Evolutionary conservation across 2,888 invertebrate species (phyloP), one percentile per base, ranked within the genome.

Genomic region (Dicyrtomina minuta): DNA sequence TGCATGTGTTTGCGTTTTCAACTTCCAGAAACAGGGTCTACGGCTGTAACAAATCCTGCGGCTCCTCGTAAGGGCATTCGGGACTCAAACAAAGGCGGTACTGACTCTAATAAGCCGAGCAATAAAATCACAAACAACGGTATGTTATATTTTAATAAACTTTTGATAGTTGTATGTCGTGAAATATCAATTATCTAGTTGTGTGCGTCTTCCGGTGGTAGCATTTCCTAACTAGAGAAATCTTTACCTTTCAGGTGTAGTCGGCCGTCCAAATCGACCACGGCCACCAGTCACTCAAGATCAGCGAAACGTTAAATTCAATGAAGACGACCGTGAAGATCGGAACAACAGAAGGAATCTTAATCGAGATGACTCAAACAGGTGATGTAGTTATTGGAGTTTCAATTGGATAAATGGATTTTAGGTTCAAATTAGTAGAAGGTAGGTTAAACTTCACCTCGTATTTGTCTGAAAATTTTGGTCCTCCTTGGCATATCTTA

Each of bases 311-410:
- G 84, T 84, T 68, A 86, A 84, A 79, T 85, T 84, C 79, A 84
- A 81, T 41, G 78, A 76, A 24, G 87, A 88, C 80, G 86, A 87
- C 70, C 86, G 88, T 51, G 92, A 92, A 80, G 89, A 89, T 80
- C 87, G 91, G 74, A 88, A 89, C 79, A 89, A 88, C 80, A 84
- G 86, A 77, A 84, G 87, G 75, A 87, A 88, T 81, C 84, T 68
- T 53, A 55, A 20, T 89, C 80, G 85, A 90, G 83, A 70, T 17
- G 70, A 70, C n/a, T 6, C 17, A 46, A 15, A 46, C 17, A 17
- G 15, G 46, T 15, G 43, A 41, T 41, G 43, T 41, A 41, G 43
- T 41, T 41, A 41, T 41, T 41, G 8, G 8, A 10, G 8, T 41
- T 41, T 13, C 13, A 8, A 10, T 41, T 41, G 43, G 8, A 10